phyloP scores from a whole-genome alignment of 2,888 invertebrate species.

The Drosophila pseudotalamancana region DNA sequence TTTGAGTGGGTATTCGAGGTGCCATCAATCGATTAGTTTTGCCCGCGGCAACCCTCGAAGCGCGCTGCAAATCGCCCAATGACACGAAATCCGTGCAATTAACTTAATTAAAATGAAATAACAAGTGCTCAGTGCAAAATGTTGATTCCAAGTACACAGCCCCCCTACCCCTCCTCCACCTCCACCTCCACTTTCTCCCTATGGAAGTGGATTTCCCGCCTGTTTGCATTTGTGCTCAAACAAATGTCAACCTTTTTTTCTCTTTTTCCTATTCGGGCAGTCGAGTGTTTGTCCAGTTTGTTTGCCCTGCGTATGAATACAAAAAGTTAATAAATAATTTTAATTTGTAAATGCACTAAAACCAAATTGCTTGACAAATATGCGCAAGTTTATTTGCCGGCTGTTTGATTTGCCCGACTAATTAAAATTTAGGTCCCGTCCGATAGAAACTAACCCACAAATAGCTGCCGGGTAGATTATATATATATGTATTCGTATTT shows the following conservation, averaged over 20 bases:
- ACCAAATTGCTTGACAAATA: constrained; percentile 67
- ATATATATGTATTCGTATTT: neutral
- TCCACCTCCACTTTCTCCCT: neutral
- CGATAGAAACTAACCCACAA: neutral
- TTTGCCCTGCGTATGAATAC: constrained; percentile 41
- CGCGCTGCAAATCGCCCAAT: constrained; percentile 50
- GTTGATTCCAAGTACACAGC: constrained; percentile 11
- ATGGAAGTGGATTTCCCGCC: neutral
- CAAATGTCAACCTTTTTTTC: constrained; percentile 67
- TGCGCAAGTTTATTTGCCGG: constrained; percentile 45
- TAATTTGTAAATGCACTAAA: constrained; percentile 67
- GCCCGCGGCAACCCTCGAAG: constrained; percentile 42
- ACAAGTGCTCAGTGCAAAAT: constrained; percentile 73
- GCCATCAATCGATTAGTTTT: constrained; percentile 64
- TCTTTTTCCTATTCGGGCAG: neutral
- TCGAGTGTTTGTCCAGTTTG: constrained; percentile 39
- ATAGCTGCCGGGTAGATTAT: neutral
- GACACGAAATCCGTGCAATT: constrained; percentile 81
- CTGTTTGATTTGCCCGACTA: constrained; percentile 57
- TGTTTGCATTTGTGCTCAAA: constrained; percentile 68
- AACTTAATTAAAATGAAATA: constrained; percentile 84
- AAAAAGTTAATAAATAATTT: constrained; percentile 68
- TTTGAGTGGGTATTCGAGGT: constrained; percentile 51
- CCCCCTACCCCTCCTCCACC: neutral
- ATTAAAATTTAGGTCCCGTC: constrained; percentile 29